These are phyloP conservation scores for Percopsis transmontana DNA, from an alignment of 2,113 vertebrate species.

Conservation along the genomic window DNA sequence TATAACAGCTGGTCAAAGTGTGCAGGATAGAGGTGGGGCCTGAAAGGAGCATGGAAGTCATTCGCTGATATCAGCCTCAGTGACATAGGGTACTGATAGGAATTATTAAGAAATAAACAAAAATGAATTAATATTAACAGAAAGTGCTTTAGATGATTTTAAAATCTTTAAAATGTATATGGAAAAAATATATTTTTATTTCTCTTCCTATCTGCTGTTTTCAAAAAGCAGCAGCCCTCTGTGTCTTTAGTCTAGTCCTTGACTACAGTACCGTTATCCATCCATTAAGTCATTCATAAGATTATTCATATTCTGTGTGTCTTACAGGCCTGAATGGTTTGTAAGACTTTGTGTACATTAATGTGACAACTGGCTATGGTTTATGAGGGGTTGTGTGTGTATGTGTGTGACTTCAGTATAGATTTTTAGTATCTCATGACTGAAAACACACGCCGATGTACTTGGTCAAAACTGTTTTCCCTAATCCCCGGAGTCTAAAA, in stretches of 20 bases:
- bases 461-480: constrained; percentile 29
- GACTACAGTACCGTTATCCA: constrained; percentile 54
- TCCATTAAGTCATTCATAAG: constrained; percentile 60
- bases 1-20: constrained; percentile 68
- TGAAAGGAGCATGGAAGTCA: constrained; percentile 25
- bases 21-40: constrained; percentile 52
- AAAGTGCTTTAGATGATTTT: constrained; percentile 76
- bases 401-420: constrained; percentile 52
- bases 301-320: constrained; percentile 37
- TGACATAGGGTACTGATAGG: constrained; percentile 72
- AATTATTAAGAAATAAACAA: constrained; percentile 66
- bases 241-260: constrained; percentile 70
- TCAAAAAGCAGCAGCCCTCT: constrained; percentile 71
- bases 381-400: constrained; percentile 50
- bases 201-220: constrained; percentile 73
- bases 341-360: constrained; percentile 64
- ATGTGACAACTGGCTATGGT: constrained; percentile 62
- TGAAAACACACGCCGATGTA: not conserved
- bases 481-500: constrained; percentile 11
- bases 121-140: constrained; percentile 69
- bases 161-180: constrained; percentile 76
- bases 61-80: constrained; percentile 74
- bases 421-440: constrained; percentile 41
- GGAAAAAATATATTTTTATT: constrained; percentile 74
- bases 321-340: constrained; percentile 49